phyloP scores from a whole-genome alignment of 2,888 invertebrate genomes.

The Eulithis testata region DNA sequence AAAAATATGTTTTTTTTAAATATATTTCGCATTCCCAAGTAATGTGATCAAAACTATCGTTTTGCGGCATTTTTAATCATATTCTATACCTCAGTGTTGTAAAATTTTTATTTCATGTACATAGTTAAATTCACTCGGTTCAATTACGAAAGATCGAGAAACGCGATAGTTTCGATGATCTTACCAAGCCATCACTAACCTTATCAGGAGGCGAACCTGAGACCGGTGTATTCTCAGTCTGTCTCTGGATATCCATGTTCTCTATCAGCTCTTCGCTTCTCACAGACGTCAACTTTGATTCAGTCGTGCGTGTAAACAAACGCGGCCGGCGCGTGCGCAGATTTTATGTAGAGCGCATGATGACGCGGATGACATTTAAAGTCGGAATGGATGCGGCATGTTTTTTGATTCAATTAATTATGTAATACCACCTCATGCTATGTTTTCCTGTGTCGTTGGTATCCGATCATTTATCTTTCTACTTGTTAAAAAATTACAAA shows the following conservation, averaged over 20 bases:
- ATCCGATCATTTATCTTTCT: too few species aligned
- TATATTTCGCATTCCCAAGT: too few species aligned
- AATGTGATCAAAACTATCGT: too few species aligned
- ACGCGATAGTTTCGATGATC: too few species aligned
- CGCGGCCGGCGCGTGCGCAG: conserved; percentile 60
- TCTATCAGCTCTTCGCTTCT: not conserved
- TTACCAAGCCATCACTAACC: conserved; percentile 40
- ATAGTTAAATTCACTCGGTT: too few species aligned
- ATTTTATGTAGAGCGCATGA: conserved; percentile 50
- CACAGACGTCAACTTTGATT: conserved; percentile 14
- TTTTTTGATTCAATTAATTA: not conserved
- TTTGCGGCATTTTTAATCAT: too few species aligned
- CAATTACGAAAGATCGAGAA: too few species aligned
- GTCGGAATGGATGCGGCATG: conserved; percentile 42
- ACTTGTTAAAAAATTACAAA: too few species aligned
- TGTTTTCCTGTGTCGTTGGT: too few species aligned
- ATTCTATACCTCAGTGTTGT: too few species aligned
- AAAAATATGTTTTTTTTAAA: too few species aligned
- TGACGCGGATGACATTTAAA: conserved; percentile 36
- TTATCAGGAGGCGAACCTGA: conserved; percentile 44
- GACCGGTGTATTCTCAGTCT: conserved; percentile 26
- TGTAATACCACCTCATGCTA: not conserved
- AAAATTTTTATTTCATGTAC: too few species aligned
- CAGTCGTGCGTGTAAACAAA: conserved; percentile 53
- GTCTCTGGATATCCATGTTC: conserved; percentile 48